phyloP scores from a whole-genome alignment of 1,140 invertebrate species.

The Andrena cerasifolii region DNA sequence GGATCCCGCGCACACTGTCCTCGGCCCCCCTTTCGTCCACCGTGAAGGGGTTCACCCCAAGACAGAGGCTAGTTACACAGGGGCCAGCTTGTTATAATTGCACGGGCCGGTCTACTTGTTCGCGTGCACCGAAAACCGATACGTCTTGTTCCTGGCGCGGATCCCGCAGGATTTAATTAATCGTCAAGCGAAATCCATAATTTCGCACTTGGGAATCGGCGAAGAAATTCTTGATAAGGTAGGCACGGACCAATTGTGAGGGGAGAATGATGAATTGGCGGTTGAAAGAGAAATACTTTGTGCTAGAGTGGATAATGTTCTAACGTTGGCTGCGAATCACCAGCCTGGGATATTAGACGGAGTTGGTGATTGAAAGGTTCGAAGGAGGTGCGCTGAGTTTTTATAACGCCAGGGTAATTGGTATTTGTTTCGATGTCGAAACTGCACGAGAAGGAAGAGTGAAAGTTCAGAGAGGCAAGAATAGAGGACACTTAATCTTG shows the following conservation, averaged over 20 bases:
- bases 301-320: neutral
- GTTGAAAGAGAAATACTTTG: neutral
- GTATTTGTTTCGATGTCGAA: too few relatives aligned
- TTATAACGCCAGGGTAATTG: too few relatives aligned
- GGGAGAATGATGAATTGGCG: too few relatives aligned
- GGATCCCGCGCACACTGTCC: constrained; percentile 14
- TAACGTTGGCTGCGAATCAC: neutral
- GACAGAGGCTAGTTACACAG: constrained; percentile 37
- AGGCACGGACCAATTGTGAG: neutral
- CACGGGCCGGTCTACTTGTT: neutral
- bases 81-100: constrained; percentile 53
- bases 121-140: neutral
- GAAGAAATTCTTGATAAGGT: neutral
- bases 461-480: too few relatives aligned
- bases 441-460: too few relatives aligned
- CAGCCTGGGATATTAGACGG: neutral
- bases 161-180: constrained; percentile 22
- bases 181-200: neutral
- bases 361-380: neutral
- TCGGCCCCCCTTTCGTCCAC: constrained; percentile 27
- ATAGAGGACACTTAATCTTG: neutral
- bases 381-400: too few relatives aligned
- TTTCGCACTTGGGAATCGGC: neutral
- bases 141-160: neutral
- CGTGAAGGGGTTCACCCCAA: constrained; percentile 9